Evolutionary conservation across 2,888 invertebrate genomes (phyloP).

Genomic region (Phoenoteleia sp.): DNA sequence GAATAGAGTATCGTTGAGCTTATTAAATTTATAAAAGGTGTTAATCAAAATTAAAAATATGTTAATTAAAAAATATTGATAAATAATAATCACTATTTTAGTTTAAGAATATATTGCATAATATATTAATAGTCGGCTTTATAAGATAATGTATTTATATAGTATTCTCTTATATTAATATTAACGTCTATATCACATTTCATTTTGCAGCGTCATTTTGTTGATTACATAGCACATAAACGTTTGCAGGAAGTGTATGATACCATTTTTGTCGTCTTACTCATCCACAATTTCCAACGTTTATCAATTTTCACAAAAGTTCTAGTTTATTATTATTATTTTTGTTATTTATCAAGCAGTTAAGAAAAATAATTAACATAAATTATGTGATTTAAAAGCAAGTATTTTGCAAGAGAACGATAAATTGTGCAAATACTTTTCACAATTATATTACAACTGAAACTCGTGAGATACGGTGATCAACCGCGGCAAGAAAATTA

Average conservation of each 20-base stretch:
- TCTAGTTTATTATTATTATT: too few relatives aligned
- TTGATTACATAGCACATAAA: constrained; percentile 48
- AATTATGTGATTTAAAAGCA: neutral
- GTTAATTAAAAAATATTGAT: too few relatives aligned
- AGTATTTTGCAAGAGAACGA: constrained; percentile 34
- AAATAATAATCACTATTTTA: too few relatives aligned
- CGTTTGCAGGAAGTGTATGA: constrained; percentile 50
- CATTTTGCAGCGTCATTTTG: constrained; percentile 12
- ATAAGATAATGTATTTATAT: too few relatives aligned
- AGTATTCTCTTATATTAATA: too few relatives aligned
- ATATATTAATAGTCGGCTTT: too few relatives aligned
- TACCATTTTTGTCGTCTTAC: constrained; percentile 43
- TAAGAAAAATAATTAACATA: too few relatives aligned
- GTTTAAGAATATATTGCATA: too few relatives aligned
- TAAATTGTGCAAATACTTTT: constrained; percentile 25
- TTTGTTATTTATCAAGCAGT: too few relatives aligned
- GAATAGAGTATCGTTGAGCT: too few relatives aligned
- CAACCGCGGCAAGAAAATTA: constrained; percentile 29
- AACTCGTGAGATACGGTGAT: constrained; percentile 34
- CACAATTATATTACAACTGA: constrained; percentile 8
- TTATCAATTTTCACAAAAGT: constrained; percentile 39
- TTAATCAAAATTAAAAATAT: too few relatives aligned
- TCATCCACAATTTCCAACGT: constrained; percentile 41
- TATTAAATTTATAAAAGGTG: too few relatives aligned
- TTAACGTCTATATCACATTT: constrained; percentile 4